Evolutionary conservation across 2,888 invertebrate species (phyloP).

Genomic region (Microctonus aethiopoides): DNA sequence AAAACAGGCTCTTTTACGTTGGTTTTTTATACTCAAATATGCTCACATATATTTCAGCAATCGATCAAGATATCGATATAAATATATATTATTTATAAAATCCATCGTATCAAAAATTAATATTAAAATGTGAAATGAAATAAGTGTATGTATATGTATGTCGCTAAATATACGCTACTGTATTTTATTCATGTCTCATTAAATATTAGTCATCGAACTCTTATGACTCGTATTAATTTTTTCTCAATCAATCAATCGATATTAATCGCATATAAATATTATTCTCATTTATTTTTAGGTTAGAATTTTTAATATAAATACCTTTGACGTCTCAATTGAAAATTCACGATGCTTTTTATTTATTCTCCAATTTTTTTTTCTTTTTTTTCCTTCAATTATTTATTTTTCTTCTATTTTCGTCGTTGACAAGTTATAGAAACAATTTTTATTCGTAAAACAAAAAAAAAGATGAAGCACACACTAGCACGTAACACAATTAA

Average conservation of each 20-base stretch:
- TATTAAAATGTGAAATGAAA: no score
- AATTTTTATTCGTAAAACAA: neutral
- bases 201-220: conserved; percentile 23
- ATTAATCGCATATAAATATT: neutral
- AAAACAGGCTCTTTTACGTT: no score
- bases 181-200: conserved; percentile 20
- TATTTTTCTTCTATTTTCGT: no score
- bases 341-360: neutral
- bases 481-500: neutral
- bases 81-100: no score
- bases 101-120: no score
- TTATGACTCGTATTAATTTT: conserved; percentile 23
- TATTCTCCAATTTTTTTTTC: neutral
- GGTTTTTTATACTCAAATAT: no score
- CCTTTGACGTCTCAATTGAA: neutral
- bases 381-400: neutral
- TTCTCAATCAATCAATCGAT: conserved; percentile 18
- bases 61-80: no score
- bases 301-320: neutral
- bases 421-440: no score
- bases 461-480: neutral
- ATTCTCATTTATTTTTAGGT: neutral
- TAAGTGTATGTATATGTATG: no score
- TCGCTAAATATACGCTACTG: neutral
- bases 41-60: no score